These are phyloP conservation scores for Druceiella hillmani DNA, from an alignment of 2,888 invertebrate genomes.

Conservation along the genomic window DNA sequence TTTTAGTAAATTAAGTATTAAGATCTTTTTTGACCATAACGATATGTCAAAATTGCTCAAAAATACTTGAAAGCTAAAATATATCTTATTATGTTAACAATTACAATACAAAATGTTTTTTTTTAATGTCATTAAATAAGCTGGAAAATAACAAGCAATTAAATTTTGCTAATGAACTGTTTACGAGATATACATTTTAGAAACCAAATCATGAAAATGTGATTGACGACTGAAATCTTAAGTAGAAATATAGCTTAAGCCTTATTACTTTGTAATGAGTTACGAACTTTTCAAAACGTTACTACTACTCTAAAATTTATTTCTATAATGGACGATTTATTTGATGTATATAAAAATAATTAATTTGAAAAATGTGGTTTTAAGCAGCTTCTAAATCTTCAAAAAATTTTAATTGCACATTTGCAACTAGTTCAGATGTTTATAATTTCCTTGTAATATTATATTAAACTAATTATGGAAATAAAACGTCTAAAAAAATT, in stretches of 20 bases:
- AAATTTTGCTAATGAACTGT: conserved; percentile 7
- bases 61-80: conserved; percentile 8
- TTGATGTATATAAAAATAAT: conserved; percentile 11
- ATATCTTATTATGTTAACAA: conserved; percentile 5
- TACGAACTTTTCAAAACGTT: too few relatives aligned
- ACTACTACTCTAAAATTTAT: too few relatives aligned
- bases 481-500: too few relatives aligned
- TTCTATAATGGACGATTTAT: conserved; percentile 11
- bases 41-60: conserved; percentile 13
- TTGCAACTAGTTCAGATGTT: too few relatives aligned
- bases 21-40: conserved; percentile 11
- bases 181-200: conserved; percentile 4
- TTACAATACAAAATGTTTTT: conserved; percentile 5
- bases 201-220: conserved; percentile 12
- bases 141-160: conserved; percentile 8
- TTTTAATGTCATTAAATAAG: conserved; percentile 5
- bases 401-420: too few relatives aligned
- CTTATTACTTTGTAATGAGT: conserved; percentile 5
- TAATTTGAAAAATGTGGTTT: too few relatives aligned
- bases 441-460: too few relatives aligned
- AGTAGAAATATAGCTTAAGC: conserved; percentile 14
- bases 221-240: conserved; percentile 9
- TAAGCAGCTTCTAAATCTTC: too few relatives aligned
- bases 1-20: conserved; percentile 2
- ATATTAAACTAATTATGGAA: too few relatives aligned